A percentile compares a stretch with the other conserved stretches of the same genome.
Evolutionary conservation across 2,797 vertebrate species (phyloP).

Genomic region (Nannoperca obscura): DNA sequence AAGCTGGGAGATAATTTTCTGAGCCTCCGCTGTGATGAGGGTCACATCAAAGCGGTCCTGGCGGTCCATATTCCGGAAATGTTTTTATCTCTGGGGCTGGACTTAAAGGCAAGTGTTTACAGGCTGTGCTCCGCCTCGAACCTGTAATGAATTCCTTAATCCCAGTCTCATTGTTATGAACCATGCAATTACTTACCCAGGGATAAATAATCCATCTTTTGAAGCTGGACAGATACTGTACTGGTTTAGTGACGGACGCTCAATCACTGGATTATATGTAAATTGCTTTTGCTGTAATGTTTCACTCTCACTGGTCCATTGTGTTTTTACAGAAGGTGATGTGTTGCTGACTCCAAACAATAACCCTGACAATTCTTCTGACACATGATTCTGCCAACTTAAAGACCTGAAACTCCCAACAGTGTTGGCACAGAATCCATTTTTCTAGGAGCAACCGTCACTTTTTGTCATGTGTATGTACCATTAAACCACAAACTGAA

Average conservation of each 20-base stretch:
- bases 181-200: constrained; percentile 84
- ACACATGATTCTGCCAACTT: background rate
- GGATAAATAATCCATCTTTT: constrained; percentile 84
- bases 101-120: constrained; percentile 83
- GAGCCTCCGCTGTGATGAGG: constrained; percentile 37
- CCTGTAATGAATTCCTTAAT: constrained; percentile 89
- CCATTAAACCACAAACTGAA: background rate
- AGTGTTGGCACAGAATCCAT: background rate
- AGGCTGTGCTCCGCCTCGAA: constrained; percentile 84
- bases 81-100: constrained; percentile 68
- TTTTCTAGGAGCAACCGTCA: background rate
- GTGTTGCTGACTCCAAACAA: background rate
- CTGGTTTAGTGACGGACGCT: constrained; percentile 65
- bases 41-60: constrained; percentile 72
- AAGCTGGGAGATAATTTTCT: constrained; percentile 83
- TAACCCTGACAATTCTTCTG: background rate
- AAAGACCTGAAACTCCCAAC: background rate
- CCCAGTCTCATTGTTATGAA: constrained; percentile 86
- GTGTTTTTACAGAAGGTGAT: constrained; percentile 11
- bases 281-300: constrained; percentile 39
- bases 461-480: background rate
- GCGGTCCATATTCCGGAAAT: constrained; percentile 78
- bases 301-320: constrained; percentile 28
- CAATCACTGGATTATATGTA: constrained; percentile 69
- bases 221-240: constrained; percentile 75